These are phyloP conservation scores for Chelonus insularis DNA, from an alignment of 1,140 invertebrate genomes.

Conservation along the genomic window DNA sequence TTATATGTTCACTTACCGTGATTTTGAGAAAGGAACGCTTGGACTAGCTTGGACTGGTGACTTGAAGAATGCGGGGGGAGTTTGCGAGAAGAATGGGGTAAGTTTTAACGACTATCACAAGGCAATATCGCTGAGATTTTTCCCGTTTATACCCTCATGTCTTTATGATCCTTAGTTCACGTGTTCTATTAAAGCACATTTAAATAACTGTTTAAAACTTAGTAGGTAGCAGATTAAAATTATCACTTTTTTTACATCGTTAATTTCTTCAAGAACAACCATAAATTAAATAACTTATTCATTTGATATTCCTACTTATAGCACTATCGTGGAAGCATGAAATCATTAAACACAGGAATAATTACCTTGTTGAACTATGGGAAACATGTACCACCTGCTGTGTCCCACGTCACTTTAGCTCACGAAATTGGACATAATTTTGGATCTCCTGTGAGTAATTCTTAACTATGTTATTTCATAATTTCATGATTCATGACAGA, in stretches of 20 bases:
- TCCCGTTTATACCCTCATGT: too few species aligned
- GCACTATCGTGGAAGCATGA: conserved; percentile 92
- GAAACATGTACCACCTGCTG: conserved; percentile 97
- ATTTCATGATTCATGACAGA: not conserved
- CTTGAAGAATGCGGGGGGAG: conserved; percentile 90
- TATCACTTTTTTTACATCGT: too few species aligned
- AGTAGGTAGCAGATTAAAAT: too few species aligned
- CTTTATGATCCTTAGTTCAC: too few species aligned
- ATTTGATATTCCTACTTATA: conserved; percentile 63
- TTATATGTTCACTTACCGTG: conserved; percentile 98
- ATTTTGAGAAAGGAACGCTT: conserved; percentile 97
- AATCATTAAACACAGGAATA: conserved; percentile 97
- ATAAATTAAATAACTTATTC: conserved; percentile 30
- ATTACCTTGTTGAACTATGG: conserved; percentile 98
- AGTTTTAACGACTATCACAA: conserved; percentile 43
- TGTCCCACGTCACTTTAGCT: conserved; percentile 96
- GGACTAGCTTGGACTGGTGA: conserved; percentile 97
- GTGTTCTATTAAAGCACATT: too few species aligned
- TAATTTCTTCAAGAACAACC: too few species aligned
- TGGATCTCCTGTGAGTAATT: conserved; percentile 82
- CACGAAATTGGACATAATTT: conserved; percentile 99
- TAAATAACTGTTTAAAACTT: too few species aligned
- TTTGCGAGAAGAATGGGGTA: conserved; percentile 92
- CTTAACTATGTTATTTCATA: not conserved
- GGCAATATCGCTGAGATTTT: not conserved